phyloP scores from a whole-genome alignment of 2,888 invertebrate genomes.

The Chrysotoxum bicinctum region DNA sequence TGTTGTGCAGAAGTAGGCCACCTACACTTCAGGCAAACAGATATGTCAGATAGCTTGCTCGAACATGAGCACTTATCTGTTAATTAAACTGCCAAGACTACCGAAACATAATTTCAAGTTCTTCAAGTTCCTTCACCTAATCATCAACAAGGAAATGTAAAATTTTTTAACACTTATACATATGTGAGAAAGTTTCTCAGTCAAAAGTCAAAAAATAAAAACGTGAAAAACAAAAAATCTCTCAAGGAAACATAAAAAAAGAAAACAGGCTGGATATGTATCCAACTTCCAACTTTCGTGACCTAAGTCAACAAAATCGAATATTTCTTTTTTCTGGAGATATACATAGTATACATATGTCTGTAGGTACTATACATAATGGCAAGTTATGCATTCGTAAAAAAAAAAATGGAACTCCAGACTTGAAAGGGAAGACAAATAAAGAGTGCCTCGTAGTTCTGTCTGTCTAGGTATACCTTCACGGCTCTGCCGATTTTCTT shows the following conservation, averaged over 20 bases:
- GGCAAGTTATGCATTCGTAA: no score
- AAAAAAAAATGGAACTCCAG: no score
- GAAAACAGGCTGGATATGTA: neutral
- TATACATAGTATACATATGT: no score
- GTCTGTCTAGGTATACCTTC: no score
- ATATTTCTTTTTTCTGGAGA: neutral
- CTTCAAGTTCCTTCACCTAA: neutral
- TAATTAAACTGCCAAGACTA: conserved; percentile 1
- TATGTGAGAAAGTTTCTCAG: neutral
- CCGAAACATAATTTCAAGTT: neutral
- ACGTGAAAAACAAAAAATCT: neutral
- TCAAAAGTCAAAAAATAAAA: neutral
- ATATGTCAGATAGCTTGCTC: neutral
- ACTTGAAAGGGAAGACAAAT: no score
- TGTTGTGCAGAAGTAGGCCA: neutral
- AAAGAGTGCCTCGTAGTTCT: no score
- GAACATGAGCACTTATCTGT: neutral
- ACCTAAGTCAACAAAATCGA: neutral
- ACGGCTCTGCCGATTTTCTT: no score
- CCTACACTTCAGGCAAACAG: neutral
- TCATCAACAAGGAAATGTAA: neutral
- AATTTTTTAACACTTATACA: no score
- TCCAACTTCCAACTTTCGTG: neutral
- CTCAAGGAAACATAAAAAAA: neutral
- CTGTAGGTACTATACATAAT: no score